phyloP scores from a whole-genome alignment of 2,113 vertebrate genomes.

The Hippocampus abdominalis region DNA sequence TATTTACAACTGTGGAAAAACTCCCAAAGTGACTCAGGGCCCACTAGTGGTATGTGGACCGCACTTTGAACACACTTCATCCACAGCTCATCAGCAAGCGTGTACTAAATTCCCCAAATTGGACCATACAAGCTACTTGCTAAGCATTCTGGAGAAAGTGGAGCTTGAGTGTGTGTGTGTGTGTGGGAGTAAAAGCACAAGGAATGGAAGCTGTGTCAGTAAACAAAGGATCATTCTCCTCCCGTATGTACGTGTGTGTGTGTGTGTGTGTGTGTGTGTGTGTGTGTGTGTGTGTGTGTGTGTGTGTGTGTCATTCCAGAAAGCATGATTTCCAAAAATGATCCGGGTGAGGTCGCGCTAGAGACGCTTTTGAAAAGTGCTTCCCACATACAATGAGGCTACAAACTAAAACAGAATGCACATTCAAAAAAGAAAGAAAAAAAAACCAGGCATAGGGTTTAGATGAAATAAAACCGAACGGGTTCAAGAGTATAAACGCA shows the following conservation, averaged over 20 bases:
- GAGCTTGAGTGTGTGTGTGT: background rate
- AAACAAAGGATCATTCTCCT: conserved; percentile 73
- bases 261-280: conserved; percentile 27
- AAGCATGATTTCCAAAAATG: conserved; percentile 64
- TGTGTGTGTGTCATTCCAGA: conserved; percentile 37
- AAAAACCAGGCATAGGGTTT: background rate
- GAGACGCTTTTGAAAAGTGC: conserved; percentile 54
- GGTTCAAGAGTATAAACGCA: background rate
- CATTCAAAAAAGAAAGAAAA: background rate
- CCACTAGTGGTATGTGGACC: background rate
- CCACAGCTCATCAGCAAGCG: background rate
- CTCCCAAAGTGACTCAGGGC: background rate
- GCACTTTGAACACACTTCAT: background rate
- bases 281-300: conserved; percentile 24
- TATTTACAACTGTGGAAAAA: background rate
- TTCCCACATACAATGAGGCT: conserved; percentile 19
- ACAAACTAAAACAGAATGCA: background rate
- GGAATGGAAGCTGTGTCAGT: conserved; percentile 29
- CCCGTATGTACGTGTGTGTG: background rate
- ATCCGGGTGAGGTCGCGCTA: conserved; percentile 72
- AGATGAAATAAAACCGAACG: background rate
- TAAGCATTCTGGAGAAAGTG: background rate
- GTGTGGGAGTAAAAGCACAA: background rate
- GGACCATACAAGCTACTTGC: background rate
- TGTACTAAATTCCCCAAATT: background rate